Conservation (phyloP, 2,113 vertebrate genomes). For the Lanius collurio region DNA sequence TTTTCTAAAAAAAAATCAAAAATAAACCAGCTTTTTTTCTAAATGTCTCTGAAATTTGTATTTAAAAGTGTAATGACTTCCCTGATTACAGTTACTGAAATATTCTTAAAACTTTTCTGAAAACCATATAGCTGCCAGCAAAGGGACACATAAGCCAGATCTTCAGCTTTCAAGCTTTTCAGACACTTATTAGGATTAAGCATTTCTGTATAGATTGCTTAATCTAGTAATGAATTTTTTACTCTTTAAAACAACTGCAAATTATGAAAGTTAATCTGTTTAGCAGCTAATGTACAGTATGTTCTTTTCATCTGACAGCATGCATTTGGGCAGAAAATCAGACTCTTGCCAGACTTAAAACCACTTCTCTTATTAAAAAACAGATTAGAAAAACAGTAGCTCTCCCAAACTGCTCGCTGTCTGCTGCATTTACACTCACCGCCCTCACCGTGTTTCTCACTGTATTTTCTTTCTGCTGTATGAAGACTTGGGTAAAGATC, state of each 20-base stretch:
- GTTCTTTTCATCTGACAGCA: conserved; percentile 56
- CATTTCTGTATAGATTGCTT: not conserved
- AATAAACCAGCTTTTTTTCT: not conserved
- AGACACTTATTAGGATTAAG: not conserved
- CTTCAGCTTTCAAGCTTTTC: conserved; percentile 16
- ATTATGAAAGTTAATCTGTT: conserved; percentile 55
- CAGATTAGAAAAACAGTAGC: conserved; percentile 78
- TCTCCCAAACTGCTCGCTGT: conserved; percentile 12
- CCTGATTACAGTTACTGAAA: not conserved
- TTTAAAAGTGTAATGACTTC: conserved; percentile 35
- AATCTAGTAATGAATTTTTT: not conserved
- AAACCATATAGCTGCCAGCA: conserved; percentile 33
- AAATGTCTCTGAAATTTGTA: not conserved
- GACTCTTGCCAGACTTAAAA: conserved; percentile 64
- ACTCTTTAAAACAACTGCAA: conserved; percentile 48
- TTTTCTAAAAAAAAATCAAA: not conserved
- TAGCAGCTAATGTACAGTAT: conserved; percentile 54
- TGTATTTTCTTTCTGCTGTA: conserved; percentile 59
- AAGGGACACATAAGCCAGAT: conserved; percentile 41
- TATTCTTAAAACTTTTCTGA: conserved; percentile 7
- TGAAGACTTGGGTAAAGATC: conserved; percentile 39
- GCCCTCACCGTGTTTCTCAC: conserved; percentile 46
- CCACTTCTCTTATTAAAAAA: conserved; percentile 70
- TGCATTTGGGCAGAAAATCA: conserved; percentile 53
- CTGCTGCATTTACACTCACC: conserved; percentile 7